phyloP scores from a whole-genome alignment of 2,797 vertebrate species.

The Catamblyrhynchus diadema region DNA sequence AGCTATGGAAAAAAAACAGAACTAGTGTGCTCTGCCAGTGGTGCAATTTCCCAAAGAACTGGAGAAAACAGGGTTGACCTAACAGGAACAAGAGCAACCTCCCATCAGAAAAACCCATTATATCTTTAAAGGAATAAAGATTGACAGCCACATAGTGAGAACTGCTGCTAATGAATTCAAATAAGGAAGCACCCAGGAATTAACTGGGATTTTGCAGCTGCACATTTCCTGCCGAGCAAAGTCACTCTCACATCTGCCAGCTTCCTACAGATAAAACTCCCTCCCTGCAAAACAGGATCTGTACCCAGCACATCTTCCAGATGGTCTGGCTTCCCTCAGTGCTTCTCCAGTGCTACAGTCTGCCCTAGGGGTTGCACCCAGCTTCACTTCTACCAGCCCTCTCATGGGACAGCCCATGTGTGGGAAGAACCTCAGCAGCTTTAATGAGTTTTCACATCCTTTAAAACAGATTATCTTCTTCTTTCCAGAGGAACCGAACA shows the following conservation, averaged over 20 bases:
- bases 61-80: neutral
- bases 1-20: neutral
- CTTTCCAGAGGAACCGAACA: neutral
- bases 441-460: neutral
- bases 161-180: neutral
- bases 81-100: neutral
- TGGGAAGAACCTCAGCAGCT: neutral
- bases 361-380: neutral
- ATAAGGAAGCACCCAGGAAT: neutral
- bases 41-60: neutral
- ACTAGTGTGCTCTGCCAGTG: neutral
- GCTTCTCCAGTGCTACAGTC: neutral
- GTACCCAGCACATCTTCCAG: neutral
- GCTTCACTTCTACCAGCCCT: neutral
- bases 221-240: neutral
- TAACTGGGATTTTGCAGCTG: neutral
- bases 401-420: rapidly evolving
- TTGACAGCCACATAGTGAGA: neutral
- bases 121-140: neutral
- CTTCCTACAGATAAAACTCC: neutral
- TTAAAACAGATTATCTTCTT: neutral
- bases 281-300: neutral
- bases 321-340: neutral
- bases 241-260: neutral
- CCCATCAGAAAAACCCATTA: neutral